Conservation (phyloP, 2,797 vertebrate genomes). For the Poecile montanus region DNA sequence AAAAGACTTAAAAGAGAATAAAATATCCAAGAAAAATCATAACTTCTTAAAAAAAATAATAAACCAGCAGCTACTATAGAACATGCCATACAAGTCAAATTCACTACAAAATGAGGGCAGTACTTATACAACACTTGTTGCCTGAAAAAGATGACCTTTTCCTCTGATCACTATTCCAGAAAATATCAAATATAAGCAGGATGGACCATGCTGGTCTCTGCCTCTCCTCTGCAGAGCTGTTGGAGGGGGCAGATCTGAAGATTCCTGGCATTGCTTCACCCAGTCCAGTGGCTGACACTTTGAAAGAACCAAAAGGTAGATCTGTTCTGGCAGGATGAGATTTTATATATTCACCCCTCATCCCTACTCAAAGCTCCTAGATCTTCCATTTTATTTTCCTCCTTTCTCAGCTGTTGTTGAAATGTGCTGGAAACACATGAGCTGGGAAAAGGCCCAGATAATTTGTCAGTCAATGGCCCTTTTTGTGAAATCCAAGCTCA, state of each 20-base stretch:
- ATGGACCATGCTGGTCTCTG: not conserved
- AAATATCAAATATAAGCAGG: not conserved
- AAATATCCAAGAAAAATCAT: not conserved
- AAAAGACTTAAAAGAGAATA: not conserved
- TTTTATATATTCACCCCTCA: not conserved
- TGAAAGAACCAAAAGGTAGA: not conserved
- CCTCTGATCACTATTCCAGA: not conserved
- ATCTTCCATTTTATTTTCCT: not conserved
- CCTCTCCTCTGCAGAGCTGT: not conserved
- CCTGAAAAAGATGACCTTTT: not conserved
- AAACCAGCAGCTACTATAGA: not conserved
- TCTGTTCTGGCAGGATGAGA: not conserved
- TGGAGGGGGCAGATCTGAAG: not conserved
- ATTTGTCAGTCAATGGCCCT: not conserved
- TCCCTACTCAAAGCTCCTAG: not conserved
- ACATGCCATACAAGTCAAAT: not conserved
- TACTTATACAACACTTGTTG: not conserved
- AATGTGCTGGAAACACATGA: not conserved
- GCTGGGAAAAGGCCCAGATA: not conserved
- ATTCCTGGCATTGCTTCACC: not conserved
- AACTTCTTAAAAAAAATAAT: not conserved
- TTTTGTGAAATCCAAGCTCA: not conserved
- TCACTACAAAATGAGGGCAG: not conserved
- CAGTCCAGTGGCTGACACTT: not conserved
- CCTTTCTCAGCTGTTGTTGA: not conserved